A percentile compares a stretch with the other conserved stretches of the same genome.
phyloP scores from a whole-genome alignment of 2,113 vertebrate species.

The Lepisosteus osseus region DNA sequence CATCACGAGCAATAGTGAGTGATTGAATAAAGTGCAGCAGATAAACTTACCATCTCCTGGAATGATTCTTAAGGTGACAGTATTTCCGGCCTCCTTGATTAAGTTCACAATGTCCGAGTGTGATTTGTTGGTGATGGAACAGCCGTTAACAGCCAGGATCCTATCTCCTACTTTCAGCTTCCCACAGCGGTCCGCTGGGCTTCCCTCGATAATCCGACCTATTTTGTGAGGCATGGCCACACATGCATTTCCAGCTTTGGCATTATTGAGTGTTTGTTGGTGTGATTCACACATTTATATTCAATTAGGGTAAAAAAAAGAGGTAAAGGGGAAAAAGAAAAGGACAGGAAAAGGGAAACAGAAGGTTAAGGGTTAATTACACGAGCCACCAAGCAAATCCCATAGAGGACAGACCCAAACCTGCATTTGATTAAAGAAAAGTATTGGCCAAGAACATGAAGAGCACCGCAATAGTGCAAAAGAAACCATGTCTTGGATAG shows the following conservation, averaged over 20 bases:
- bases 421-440: conserved; percentile 58
- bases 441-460: conserved; percentile 55
- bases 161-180: conserved; percentile 98
- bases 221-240: conserved; percentile 99
- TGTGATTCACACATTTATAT: conserved; percentile 30
- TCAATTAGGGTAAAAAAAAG: conserved; percentile 57
- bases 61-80: conserved; percentile 95
- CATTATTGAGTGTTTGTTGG: conserved; percentile 50
- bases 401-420: conserved; percentile 71
- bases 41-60: conserved; percentile 89
- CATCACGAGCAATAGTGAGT: too few species aligned
- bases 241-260: conserved; percentile 98
- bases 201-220: conserved; percentile 98
- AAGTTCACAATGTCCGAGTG: conserved; percentile 99
- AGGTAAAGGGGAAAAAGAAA: conserved; percentile 66
- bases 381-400: conserved; percentile 79
- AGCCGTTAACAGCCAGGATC: conserved; percentile 94
- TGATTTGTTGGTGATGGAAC: conserved; percentile 98
- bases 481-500: too few species aligned
- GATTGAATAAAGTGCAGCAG: too few species aligned
- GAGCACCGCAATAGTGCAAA: too few species aligned
- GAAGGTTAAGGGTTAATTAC: conserved; percentile 85
- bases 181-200: conserved; percentile 96
- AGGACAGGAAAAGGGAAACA: conserved; percentile 81
- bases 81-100: conserved; percentile 99